Base-by-base conservation (phyloP, 2,113 vertebrate genomes). In the Antigone vipio region DNA sequence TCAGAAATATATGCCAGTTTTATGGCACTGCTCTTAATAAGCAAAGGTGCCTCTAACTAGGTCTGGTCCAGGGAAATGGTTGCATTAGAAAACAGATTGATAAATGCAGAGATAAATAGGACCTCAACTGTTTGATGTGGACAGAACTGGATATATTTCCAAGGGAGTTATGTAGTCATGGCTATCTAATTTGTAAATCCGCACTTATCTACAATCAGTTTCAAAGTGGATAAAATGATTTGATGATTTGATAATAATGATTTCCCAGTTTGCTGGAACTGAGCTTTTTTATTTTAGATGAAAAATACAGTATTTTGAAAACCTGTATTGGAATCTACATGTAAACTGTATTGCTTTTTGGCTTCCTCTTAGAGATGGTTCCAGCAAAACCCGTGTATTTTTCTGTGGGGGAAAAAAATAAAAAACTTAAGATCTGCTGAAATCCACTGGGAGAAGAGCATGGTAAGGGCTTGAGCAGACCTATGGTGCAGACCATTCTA, bases 11-110 rank as follows among this genome's bases (percentile, higher is more conserved):
- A 50, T 24, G 53, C 23, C 38, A 64, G n/a, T 81, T 94, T 91
- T 91, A 92, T 55, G 74, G 69, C 49, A 15, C 53, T 59, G 60
- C 30, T 94, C 93, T 92, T 88, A 96, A 85, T 74, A 87, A 97
- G 62, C 64, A 71, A 17, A 13, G 19, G 47, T 82, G 40, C 34
- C 34, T 93, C 67, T 80, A 81, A 80, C 67, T 45, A 87, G 32
- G n/a, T 55, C 69, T 89, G 74, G 38, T 91, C 74, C 47, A 82
- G n/a, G 58, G 74, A 96, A 95, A 73, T 20, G 15, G 18, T 56
- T 91, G 62, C 81, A 76, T 88, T 91, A 91, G 62, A 67, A 92
- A 97, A 87, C 55, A 79, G 32, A 45, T 68, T 85, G 79, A 73
- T 78, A 63, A 62, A 74, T 22, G 7, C 45, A 40, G 52, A 88